phyloP scores from a whole-genome alignment of 2,113 vertebrate genomes.

The Atrichornis clamosus region DNA sequence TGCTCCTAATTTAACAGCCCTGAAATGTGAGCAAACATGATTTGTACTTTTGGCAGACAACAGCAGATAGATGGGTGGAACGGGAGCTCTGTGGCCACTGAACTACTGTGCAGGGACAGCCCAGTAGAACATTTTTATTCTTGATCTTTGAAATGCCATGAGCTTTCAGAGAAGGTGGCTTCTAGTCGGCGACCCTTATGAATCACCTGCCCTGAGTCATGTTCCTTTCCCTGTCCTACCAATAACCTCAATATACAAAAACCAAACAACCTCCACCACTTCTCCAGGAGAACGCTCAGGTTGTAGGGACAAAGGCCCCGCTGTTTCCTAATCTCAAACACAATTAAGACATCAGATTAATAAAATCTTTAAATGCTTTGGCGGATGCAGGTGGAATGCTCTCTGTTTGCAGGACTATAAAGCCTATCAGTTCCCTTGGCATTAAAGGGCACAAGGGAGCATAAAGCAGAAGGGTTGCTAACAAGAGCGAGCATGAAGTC shows the following conservation, averaged over 20 bases:
- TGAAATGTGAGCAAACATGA: conserved; percentile 6
- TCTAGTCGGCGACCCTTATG: not conserved
- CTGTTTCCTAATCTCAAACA: conserved; percentile 63
- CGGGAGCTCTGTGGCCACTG: not conserved
- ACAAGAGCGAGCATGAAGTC: not conserved
- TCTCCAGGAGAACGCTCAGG: conserved; percentile 12
- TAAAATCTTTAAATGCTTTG: conserved; percentile 70
- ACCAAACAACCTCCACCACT: conserved; percentile 33
- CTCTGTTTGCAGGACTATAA: conserved; percentile 66
- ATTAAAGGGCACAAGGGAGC: conserved; percentile 63
- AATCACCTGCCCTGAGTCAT: conserved; percentile 50
- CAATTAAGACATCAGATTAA: conserved; percentile 70
- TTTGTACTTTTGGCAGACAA: not conserved
- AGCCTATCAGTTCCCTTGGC: conserved; percentile 39
- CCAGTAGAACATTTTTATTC: not conserved
- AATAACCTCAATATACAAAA: conserved; percentile 45
- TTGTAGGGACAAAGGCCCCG: conserved; percentile 45
- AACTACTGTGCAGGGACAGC: not conserved
- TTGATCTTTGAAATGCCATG: not conserved
- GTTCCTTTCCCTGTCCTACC: conserved; percentile 22
- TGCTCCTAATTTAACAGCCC: not conserved
- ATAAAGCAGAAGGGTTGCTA: not conserved
- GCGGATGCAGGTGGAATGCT: conserved; percentile 31
- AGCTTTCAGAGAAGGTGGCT: not conserved
- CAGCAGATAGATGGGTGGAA: not conserved